phyloP scores from a whole-genome alignment of 2,113 vertebrate genomes.

The Colistium nudipinnis region DNA sequence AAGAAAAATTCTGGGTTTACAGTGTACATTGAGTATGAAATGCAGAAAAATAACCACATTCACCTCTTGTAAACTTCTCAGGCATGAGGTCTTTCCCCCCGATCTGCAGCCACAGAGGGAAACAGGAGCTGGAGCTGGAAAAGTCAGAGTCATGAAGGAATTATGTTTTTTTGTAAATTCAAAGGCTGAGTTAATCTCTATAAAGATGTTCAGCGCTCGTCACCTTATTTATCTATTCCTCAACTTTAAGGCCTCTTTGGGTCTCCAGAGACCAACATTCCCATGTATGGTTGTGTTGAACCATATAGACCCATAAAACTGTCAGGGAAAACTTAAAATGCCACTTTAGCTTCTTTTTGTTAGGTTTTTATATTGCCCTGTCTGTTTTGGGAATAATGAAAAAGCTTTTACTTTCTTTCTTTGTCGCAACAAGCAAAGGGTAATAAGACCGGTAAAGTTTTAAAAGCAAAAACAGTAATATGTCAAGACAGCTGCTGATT shows the following conservation, averaged over 20 bases:
- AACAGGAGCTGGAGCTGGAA: slow-evolving; percentile 37
- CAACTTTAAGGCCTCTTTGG: slow-evolving; percentile 14
- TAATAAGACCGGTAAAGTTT: slow-evolving; percentile 7
- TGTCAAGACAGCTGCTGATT: slow-evolving; percentile 38
- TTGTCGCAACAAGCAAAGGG: not conserved
- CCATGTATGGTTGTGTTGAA: slow-evolving; percentile 59
- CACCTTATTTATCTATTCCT: slow-evolving; percentile 10
- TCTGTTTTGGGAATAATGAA: slow-evolving; percentile 9
- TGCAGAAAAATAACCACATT: not conserved
- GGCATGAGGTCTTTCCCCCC: slow-evolving; percentile 22
- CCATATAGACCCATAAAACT: slow-evolving; percentile 57
- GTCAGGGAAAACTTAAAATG: slow-evolving; percentile 38
- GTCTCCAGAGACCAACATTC: slow-evolving; percentile 39
- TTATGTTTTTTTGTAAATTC: slow-evolving; percentile 39
- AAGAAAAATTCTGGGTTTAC: too few species aligned
- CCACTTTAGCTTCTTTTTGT: slow-evolving; percentile 18
- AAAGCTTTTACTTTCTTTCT: slow-evolving; percentile 8
- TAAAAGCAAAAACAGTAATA: slow-evolving; percentile 20
- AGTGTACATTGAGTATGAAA: not conserved
- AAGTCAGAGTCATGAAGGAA: slow-evolving; percentile 36
- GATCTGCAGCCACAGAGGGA: slow-evolving; percentile 31
- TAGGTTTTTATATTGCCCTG: slow-evolving; percentile 31
- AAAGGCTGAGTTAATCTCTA: slow-evolving; percentile 25
- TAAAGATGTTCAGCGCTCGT: slow-evolving; percentile 20
- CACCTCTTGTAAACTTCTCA: slow-evolving; percentile 37